phyloP scores from a whole-genome alignment of 2,888 invertebrate species.

The Neoascia interrupta region DNA sequence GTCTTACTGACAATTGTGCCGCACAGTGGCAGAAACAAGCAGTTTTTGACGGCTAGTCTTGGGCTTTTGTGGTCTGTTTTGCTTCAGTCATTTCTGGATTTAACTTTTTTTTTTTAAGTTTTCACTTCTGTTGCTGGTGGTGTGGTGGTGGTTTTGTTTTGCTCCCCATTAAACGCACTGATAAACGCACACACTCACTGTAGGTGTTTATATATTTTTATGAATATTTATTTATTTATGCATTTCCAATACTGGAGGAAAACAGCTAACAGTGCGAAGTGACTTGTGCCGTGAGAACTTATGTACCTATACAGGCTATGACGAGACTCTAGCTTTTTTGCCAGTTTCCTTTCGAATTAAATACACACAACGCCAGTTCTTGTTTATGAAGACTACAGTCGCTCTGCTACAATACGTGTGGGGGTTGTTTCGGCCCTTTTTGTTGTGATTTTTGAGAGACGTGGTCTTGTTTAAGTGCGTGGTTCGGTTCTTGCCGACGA shows the following conservation, averaged over 20 bases:
- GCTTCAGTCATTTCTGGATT: conserved; percentile 42
- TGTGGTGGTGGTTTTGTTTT: conserved; percentile 7
- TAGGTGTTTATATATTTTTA: conserved; percentile 55
- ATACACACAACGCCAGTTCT: too few species aligned
- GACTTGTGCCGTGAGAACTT: conserved; percentile 41
- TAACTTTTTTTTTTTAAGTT: conserved; percentile 6
- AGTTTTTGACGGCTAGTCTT: conserved; percentile 52
- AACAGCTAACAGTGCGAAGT: conserved; percentile 48
- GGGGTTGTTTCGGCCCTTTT: too few species aligned
- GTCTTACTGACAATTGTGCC: conserved; percentile 44
- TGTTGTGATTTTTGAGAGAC: too few species aligned
- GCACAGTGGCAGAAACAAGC: conserved; percentile 53
- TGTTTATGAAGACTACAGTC: too few species aligned
- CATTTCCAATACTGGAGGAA: conserved; percentile 51
- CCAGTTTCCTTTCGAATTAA: conserved; percentile 5
- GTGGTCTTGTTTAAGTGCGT: too few species aligned
- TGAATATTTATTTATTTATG: conserved; percentile 64
- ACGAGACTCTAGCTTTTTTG: conserved; percentile 4
- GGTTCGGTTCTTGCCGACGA: too few species aligned
- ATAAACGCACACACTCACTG: conserved; percentile 36
- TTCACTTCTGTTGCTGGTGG: not conserved
- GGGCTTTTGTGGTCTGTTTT: conserved; percentile 51
- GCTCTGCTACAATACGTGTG: too few species aligned
- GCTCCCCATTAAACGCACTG: conserved; percentile 39
- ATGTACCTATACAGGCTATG: conserved; percentile 3